Base-by-base conservation (phyloP, 1,140 invertebrate species). In the Manduca sexta region DNA sequence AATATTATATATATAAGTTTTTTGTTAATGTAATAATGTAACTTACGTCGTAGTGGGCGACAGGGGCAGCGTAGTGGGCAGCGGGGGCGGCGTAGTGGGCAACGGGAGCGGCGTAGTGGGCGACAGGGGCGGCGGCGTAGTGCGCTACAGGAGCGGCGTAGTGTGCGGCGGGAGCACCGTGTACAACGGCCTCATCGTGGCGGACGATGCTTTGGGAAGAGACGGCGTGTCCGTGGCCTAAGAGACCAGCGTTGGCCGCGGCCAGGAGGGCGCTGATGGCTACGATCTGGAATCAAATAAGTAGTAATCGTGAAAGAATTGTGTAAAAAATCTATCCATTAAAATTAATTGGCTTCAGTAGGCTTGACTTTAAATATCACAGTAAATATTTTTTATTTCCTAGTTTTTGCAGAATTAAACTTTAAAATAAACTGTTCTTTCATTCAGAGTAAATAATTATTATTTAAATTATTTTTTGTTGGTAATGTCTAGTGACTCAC, bases 401-500 rank as follows among this genome's bases (percentile, higher is more conserved):
- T n/a, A n/a, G n/a, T n/a, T n/a, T n/a, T n/a, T n/a, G n/a, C n/a
- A n/a, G n/a, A n/a, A n/a, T n/a, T n/a, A n/a, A 4, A 37, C 7
- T 1, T 18, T 17, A 4, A 40, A 18, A 10, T n/a, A n/a, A 16
- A n/a, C 11, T 12, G 4, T 34, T 34, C 6, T 18, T 17, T 17
- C 5, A 10, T n/a, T 40, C 16, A n/a, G 10, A 16, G 3, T 1
- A 40, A 18, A 40, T 16, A 3, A 16, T 4, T 11, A 34, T 5
- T 8, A 18, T 13, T 8, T 14, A 40, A 39, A 7, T 5, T 26
- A 26, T 26, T 26, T 5, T 26, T 26, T 26, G 21, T 26, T n/a
- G 8, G 4, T 26, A 26, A 26, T 5, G 8, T 26, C 21, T 8
- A 5, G 21, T 26, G 41, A 74, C 75, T 79, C 49, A 79, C 75